phyloP scores from a whole-genome alignment of 1,140 invertebrate genomes.

The Bombus confusus region DNA sequence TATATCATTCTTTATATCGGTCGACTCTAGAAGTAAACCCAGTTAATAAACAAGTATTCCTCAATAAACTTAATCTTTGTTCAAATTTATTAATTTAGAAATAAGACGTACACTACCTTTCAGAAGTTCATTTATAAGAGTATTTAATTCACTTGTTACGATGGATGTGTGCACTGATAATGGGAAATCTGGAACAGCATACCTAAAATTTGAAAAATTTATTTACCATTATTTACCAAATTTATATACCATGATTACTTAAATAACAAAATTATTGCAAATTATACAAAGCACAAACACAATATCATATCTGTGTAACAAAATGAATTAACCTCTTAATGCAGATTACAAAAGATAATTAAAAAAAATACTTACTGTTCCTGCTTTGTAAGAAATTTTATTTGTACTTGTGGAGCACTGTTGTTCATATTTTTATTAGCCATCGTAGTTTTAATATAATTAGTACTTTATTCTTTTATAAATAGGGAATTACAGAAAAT shows the following conservation, averaged over 20 bases:
- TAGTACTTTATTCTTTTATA: not conserved
- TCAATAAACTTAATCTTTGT: not conserved
- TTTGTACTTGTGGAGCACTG: slow-evolving; percentile 85
- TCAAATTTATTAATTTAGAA: not conserved
- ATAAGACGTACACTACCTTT: slow-evolving; percentile 82
- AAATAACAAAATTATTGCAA: not conserved
- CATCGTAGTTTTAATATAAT: slow-evolving; percentile 2
- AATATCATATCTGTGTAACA: not conserved
- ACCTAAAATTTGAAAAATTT: slow-evolving; percentile 84
- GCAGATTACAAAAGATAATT: not conserved
- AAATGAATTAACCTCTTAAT: not conserved
- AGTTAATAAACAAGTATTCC: slow-evolving; percentile 1
- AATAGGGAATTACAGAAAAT: not conserved
- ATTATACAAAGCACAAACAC: not conserved
- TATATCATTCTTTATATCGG: slow-evolving; percentile 81
- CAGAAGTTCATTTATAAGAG: slow-evolving; percentile 91
- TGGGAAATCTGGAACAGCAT: slow-evolving; percentile 92
- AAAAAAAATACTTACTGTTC: slow-evolving; percentile 85
- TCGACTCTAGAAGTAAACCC: slow-evolving; percentile 67
- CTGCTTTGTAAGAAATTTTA: slow-evolving; percentile 91
- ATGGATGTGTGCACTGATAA: slow-evolving; percentile 90
- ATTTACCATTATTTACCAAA: not conserved
- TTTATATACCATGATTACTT: not conserved
- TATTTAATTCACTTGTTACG: slow-evolving; percentile 88
- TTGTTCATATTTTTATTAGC: slow-evolving; percentile 12